Evolutionary conservation across 2,888 invertebrate species (phyloP), one percentile per base, ranked within the genome.

Genomic region (Lamellibrachia columna): DNA sequence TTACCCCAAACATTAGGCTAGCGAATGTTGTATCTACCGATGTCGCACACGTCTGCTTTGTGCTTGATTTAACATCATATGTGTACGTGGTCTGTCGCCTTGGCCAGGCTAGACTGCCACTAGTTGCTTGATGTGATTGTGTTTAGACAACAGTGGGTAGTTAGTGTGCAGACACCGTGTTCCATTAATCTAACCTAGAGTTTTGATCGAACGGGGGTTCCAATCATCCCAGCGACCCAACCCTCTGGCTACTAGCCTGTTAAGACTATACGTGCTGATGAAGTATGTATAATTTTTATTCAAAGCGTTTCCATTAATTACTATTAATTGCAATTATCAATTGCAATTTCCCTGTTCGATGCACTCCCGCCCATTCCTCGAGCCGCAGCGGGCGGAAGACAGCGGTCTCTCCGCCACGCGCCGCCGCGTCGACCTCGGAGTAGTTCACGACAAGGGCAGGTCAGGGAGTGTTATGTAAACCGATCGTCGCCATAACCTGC

Each of bases 381-480:
- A 6, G 15, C 75, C 75, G 22, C 22, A 6, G 15, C 55, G 9
- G 55, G 55, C 7, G 55, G 9, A 11, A 15, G 60, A 15, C 11
- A 15, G 15, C 60, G 60, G 60, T 15, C 60, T 75, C 15, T 75
- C 15, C 15, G 75, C 75, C 75, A 75, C 75, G 75, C 75, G 75
- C 22, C 75, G 75, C 4, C 11, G 75, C 75, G 15, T 15, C 75
- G 75, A 75, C 15, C 75, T 75, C 75, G 75, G 75, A 75, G 75
- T 15, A 75, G 75, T 75, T 75, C 75, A 75, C 75, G 75, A 58
- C 75, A 75, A 75, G 75, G 75, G 75, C 75, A 75, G 75, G 75
- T 75, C 75, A 22, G 15, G 75, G 2, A 75, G 15, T 75, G 75
- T 75, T 75, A 75, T 75, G 75, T 75, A 75, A 75, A 75, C 11